Evolutionary conservation across 2,888 invertebrate genomes (phyloP), one percentile per base, ranked within the genome.

Genomic region (Tachina grossa): DNA sequence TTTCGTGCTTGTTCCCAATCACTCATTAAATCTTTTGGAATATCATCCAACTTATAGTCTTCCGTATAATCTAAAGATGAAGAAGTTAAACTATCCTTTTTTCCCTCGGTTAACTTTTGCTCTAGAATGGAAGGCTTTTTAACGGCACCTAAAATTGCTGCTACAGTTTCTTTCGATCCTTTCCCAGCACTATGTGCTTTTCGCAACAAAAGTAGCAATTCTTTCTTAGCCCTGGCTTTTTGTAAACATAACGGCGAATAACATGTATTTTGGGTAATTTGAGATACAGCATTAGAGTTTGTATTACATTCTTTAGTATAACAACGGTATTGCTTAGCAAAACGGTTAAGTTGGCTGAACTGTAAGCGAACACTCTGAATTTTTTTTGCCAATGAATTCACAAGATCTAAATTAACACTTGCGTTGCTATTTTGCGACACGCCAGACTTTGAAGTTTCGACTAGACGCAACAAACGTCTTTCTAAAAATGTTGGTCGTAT

Each of bases 181-280:
- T 93, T 94, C 4, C 94, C 94, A 9, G 92, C 92, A 3, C 94
- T 93, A 87, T 95, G 96, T 5, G 95, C 95, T 90, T 94, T 95
- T 90, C 95, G 93, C 90, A 95, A 89, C 88, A 95, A 89, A 80
- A 94, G 88, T 88, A 95, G 90, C 68, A 97, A 92, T 89, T 97
- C 96, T 87, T 95, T 95, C 68, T 97, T 94, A 6, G 97, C 93
- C 88, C 94, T 94, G 8, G 94, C 95, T 90, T 96, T 95, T 90
- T 96, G 95, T 74, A 96, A 93, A 90, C 97, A 98, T 65, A 96
- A 92, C 0, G 97, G 97, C 0, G 97, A 97, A 91, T 96, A 98
- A 89, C 97, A 97, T 68, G 90, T 94, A 55, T 92, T 92, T 83
- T 92, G 92, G 87, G 94, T 93, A 93, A 90, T 95, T 91, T 92